Evolutionary conservation across 2,113 vertebrate genomes (phyloP), one percentile per base, ranked within the genome.

Genomic region (Passer montanus): DNA sequence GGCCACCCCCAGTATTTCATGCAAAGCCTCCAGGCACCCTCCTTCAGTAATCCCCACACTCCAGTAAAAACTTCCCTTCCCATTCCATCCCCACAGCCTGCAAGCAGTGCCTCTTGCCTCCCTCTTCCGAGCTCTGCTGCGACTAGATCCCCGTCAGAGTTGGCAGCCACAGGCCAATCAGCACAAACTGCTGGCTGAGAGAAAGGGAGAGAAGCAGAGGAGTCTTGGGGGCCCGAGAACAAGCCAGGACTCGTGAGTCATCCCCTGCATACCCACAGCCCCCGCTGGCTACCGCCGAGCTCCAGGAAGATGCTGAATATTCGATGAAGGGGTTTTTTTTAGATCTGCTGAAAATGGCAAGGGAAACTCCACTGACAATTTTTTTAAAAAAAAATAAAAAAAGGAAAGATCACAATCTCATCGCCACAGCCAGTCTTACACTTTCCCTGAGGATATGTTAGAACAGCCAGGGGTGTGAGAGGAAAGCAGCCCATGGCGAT

Each of bases 291-390:
- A 91, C 83, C 13, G 1, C 80, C 0, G 0, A 14, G 8, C 76
- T 91, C 81, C 3, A 3, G 62, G 80, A 91, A 86, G 88, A 87
- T 76, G 84, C 59, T 93, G 91, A 95, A 93, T 93, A 94, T 92
- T 94, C 49, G 0, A 62, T 56, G 43, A 89, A 90, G 73, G 59
- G 47, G 2, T 1, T 31, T 75, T 85, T 90, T 95, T 91, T 86
- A 93, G 79, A 90, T 37, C 39, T 44, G 68, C 86, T 93, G 75
- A 87, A 95, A 94, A 94, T 35, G 68, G 90, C 58, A 96, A 64
- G 92, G 91, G 91, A 94, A 97, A 95, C 87, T 93, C 90, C 91
- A 85, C 87, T 73, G 77, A 46, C 85, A 80, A 88, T 63, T 73
- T 37, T 8, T 4, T 2, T 37, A 37, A 37, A 41, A 41, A 63